Conservation (phyloP, 2,797 vertebrate species). For the Margarornis squamiger region DNA sequence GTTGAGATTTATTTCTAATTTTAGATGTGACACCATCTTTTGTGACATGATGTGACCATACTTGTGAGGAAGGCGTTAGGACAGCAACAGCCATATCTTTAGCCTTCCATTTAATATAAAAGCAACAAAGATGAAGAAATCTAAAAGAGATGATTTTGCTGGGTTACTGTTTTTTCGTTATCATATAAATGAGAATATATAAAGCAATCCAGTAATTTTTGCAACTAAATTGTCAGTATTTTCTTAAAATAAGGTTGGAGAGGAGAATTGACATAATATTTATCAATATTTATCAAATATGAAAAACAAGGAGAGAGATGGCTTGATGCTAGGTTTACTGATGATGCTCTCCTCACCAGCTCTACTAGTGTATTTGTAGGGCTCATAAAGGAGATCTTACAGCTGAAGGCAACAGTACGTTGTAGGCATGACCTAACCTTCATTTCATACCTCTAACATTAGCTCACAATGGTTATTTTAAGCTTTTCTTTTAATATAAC, state of each 20-base stretch:
- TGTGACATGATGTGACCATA: constrained; percentile 45
- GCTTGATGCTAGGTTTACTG: background rate
- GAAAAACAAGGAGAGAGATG: background rate
- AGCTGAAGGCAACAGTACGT: background rate
- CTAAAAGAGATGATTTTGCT: background rate
- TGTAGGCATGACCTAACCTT: constrained; percentile 6
- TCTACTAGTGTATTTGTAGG: background rate
- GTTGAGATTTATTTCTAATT: constrained; percentile 57
- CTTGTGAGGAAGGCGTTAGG: background rate
- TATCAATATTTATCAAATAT: background rate
- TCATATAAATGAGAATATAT: background rate
- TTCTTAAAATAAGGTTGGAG: background rate
- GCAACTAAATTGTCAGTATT: background rate
- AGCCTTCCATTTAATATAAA: background rate
- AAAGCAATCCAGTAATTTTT: background rate
- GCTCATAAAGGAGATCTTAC: background rate
- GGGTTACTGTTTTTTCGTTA: background rate
- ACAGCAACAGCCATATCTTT: background rate
- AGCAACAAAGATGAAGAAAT: background rate
- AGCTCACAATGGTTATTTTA: constrained; percentile 42
- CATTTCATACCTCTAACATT: constrained; percentile 22
- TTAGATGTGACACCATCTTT: constrained; percentile 49
- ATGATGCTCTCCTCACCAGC: background rate
- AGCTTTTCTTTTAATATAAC: constrained; percentile 55
- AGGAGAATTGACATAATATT: background rate